Percentiles rank a stretch among this genome's conserved stretches.
Evolutionary conservation across 1,140 invertebrate genomes (phyloP).

Genomic region (Drosophila simulans): DNA sequence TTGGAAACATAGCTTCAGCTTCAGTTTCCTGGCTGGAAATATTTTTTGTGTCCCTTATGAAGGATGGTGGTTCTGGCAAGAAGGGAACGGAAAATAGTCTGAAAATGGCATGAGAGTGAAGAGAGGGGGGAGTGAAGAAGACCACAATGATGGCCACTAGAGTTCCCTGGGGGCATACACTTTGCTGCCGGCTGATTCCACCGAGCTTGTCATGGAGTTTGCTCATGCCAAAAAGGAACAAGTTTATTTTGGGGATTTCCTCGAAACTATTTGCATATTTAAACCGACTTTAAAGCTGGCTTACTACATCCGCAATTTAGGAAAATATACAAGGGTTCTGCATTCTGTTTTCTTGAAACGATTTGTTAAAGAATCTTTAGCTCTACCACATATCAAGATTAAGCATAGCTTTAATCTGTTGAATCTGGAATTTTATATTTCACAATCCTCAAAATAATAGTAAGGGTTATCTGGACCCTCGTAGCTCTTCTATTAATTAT

Average conservation of each 20-base stretch:
- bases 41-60: constrained; percentile 19
- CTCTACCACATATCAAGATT: constrained; percentile 10
- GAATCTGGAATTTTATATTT: constrained; percentile 4
- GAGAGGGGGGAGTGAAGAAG: neutral
- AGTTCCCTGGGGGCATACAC: constrained; percentile 28
- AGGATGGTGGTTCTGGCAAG: neutral
- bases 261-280: constrained; percentile 22
- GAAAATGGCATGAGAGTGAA: neutral
- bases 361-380: neutral
- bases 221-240: constrained; percentile 21
- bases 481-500: constrained; percentile 17
- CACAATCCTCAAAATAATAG: neutral
- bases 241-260: constrained; percentile 26
- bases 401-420: constrained; percentile 7
- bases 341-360: neutral
- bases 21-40: constrained; percentile 25
- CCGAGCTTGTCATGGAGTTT: constrained; percentile 32
- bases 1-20: constrained; percentile 32
- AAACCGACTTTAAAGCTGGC: constrained; percentile 15
- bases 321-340: neutral
- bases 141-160: constrained; percentile 23
- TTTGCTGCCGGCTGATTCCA: constrained; percentile 29
- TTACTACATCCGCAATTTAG: constrained; percentile 11
- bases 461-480: constrained; percentile 1
- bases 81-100: neutral